Evolutionary conservation across 1,140 invertebrate species (phyloP), one percentile per base, ranked within the genome.

Genomic region (Drosophila obscura): DNA sequence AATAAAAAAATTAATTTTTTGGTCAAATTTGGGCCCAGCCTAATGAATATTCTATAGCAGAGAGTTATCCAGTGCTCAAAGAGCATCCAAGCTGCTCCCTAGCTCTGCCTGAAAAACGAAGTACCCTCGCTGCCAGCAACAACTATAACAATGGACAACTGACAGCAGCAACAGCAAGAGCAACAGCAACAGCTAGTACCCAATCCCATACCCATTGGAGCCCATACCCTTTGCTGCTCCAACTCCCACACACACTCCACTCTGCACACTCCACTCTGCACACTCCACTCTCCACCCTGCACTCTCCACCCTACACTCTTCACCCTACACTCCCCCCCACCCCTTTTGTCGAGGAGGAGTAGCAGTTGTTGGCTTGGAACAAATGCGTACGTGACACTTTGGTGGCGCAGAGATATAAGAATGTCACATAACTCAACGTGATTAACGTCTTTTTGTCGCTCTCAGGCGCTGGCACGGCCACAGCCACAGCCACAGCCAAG

Each of bases 311-410:
- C n/a, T n/a, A n/a, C 19, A 19, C 19, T 19, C 19, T 19, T 1
- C 19, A 1, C 16, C 1, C 16, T 1, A 0, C 16, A 16, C 16
- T 16, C 16, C 1, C 0, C 16, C 0, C 16, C 16, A n/a, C 19
- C 19, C 19, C 19, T 19, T 19, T 19, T 19, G 19, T 35, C 3
- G 31, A 2, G 7, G 28, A 2, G 8, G 31, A 53, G 51, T 11
- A 52, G 15, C 52, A 80, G 49, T 57, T 66, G 72, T 87, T 72
- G 44, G 75, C 63, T 55, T 69, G 75, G 64, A 87, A 80, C 83
- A 88, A 87, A 87, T 87, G 83, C 83, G 83, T 83, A 88, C 83
- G 83, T 87, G 83, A 87, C 83, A 88, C 83, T 87, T 85, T 83
- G 83, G 83, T 88, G 83, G 83, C 79, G 80, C 79, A 87, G 83